Conservation (phyloP, 1,140 invertebrate genomes). For the Zaprionus davidi region DNA sequence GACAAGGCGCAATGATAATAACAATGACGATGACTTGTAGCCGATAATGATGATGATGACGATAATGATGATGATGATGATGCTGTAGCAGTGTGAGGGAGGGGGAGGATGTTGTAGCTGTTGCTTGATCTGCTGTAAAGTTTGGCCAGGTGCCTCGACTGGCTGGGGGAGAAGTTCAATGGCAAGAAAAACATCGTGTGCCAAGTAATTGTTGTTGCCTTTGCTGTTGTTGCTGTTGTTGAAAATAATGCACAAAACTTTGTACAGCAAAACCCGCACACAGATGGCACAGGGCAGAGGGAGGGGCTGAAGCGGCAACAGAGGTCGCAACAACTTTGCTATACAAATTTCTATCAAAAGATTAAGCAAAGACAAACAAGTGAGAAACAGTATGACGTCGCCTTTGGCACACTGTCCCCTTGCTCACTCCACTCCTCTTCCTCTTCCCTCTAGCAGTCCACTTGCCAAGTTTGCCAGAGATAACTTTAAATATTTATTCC, state of each 20-base stretch:
- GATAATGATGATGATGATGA: conserved; percentile 30
- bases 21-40: conserved; percentile 22
- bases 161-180: conserved; percentile 55
- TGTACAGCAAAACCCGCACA: conserved; percentile 54
- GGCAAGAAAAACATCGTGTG: conserved; percentile 68
- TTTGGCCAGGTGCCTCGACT: conserved; percentile 51
- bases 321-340: conserved; percentile 61
- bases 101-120: conserved; percentile 36
- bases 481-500: conserved; percentile 75
- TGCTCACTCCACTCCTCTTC: not conserved
- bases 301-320: not conserved
- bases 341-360: conserved; percentile 83
- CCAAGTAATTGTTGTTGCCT: conserved; percentile 56
- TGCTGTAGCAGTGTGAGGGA: not conserved
- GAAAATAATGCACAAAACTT: conserved; percentile 77
- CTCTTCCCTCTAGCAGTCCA: conserved; percentile 7
- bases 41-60: conserved; percentile 29
- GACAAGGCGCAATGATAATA: conserved; percentile 48
- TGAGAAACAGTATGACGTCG: conserved; percentile 51
- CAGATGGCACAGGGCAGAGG: conserved; percentile 4
- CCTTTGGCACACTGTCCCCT: not conserved
- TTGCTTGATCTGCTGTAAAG: conserved; percentile 48
- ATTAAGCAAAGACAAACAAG: conserved; percentile 81
- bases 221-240: conserved; percentile 7
- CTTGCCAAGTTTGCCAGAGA: conserved; percentile 70